Evolutionary conservation across 2,888 invertebrate species (phyloP).

Genomic region (Pyrrhosoma nymphula): DNA sequence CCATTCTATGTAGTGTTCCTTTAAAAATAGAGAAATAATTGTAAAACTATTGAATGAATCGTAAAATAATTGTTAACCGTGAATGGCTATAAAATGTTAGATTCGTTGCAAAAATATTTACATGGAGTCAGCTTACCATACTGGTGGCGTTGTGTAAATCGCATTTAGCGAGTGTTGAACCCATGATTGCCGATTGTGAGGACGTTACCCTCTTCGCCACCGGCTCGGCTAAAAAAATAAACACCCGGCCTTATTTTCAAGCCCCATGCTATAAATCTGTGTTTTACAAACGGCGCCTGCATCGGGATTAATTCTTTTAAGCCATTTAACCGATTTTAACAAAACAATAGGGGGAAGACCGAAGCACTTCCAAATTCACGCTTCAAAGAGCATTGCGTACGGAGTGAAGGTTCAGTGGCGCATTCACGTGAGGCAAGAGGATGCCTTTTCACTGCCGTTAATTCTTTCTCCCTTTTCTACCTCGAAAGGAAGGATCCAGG

Average conservation of each 20-base stretch:
- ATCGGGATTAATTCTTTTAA: neutral
- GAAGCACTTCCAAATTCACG: neutral
- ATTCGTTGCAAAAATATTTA: too few species aligned
- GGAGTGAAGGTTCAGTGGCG: neutral
- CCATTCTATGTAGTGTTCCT: too few species aligned
- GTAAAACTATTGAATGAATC: too few species aligned
- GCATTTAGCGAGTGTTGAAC: too few species aligned
- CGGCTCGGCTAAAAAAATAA: too few species aligned
- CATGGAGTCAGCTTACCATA: too few species aligned
- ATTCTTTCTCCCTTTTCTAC: neutral
- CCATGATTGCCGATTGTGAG: too few species aligned
- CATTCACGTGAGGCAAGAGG: neutral
- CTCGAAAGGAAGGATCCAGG: neutral
- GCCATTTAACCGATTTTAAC: neutral
- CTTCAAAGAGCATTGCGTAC: neutral
- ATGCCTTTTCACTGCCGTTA: neutral
- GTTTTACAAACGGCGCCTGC: neutral
- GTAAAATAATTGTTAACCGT: too few species aligned
- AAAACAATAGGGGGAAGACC: neutral
- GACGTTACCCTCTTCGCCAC: too few species aligned
- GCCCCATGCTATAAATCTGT: neutral
- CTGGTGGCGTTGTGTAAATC: too few species aligned
- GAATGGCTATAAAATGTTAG: too few species aligned
- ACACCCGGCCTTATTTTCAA: neutral
- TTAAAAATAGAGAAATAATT: too few species aligned